These are phyloP conservation scores for Erebia palarica DNA, from an alignment of 2,888 invertebrate genomes.

Conservation along the genomic window DNA sequence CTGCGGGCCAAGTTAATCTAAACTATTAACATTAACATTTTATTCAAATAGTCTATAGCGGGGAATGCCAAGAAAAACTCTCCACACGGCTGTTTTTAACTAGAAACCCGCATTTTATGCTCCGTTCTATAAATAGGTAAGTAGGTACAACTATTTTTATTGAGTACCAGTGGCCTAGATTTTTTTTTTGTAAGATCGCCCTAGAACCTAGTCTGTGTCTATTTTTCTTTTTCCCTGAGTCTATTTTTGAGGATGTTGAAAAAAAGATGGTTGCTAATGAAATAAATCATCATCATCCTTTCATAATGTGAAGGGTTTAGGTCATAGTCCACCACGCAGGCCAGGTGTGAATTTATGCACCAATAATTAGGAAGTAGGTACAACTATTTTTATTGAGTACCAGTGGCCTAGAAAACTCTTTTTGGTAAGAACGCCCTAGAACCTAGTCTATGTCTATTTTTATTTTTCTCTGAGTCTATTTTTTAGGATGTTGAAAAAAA, in stretches of 20 bases:
- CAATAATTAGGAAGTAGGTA: not conserved
- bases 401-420: not conserved
- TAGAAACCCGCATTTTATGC: conserved; percentile 14
- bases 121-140: conserved; percentile 1
- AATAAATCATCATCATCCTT: too few relatives aligned
- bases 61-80: conserved; percentile 7
- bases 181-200: not conserved
- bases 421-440: not conserved
- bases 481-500: too few relatives aligned
- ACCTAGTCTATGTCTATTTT: too few relatives aligned
- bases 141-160: not conserved
- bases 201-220: not conserved
- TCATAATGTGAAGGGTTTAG: too few relatives aligned
- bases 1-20: conserved; percentile 15
- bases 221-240: too few relatives aligned
- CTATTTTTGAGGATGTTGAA: too few relatives aligned
- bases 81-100: not conserved
- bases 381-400: not conserved
- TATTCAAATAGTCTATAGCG: conserved; percentile 1
- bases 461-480: too few relatives aligned
- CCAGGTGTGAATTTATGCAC: not conserved
- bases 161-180: not conserved
- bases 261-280: too few relatives aligned
- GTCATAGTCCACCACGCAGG: too few relatives aligned
- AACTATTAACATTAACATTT: conserved; percentile 3